Evolutionary conservation across 2,797 vertebrate species (phyloP).

Genomic region (Gallinago nigripennis): DNA sequence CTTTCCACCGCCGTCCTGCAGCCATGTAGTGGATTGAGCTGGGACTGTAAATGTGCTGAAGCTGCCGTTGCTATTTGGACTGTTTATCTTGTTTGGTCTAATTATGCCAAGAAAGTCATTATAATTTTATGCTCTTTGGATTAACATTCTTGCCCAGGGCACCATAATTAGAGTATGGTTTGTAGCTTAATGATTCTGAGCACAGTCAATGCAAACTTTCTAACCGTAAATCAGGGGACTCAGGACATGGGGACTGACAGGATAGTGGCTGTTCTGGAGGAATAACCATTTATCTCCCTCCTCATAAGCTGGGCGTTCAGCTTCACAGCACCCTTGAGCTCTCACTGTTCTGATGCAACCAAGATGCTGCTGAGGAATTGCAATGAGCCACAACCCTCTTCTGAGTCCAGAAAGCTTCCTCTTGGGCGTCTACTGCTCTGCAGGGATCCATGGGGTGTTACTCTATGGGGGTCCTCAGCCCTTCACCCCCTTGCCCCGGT

Average conservation of each 20-base stretch:
- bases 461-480: fast-evolving
- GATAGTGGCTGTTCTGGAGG: not conserved
- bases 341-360: fast-evolving
- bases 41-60: not conserved
- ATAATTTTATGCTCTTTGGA: conserved; percentile 68
- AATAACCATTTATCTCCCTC: not conserved
- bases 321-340: not conserved
- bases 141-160: conserved; percentile 62
- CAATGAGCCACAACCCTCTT: not conserved
- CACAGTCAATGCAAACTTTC: not conserved
- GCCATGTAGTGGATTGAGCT: fast-evolving
- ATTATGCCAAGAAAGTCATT: conserved; percentile 65
- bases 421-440: not conserved
- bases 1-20: not conserved
- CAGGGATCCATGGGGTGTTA: fast-evolving
- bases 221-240: not conserved
- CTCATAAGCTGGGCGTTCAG: not conserved
- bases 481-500: not conserved
- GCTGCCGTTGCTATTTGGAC: not conserved
- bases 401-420: not conserved
- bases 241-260: not conserved
- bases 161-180: conserved; percentile 53
- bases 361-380: not conserved
- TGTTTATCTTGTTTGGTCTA: conserved; percentile 63
- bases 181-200: conserved; percentile 52